Conservation (phyloP, 2,888 invertebrate species). For the Diabrotica balteata region DNA sequence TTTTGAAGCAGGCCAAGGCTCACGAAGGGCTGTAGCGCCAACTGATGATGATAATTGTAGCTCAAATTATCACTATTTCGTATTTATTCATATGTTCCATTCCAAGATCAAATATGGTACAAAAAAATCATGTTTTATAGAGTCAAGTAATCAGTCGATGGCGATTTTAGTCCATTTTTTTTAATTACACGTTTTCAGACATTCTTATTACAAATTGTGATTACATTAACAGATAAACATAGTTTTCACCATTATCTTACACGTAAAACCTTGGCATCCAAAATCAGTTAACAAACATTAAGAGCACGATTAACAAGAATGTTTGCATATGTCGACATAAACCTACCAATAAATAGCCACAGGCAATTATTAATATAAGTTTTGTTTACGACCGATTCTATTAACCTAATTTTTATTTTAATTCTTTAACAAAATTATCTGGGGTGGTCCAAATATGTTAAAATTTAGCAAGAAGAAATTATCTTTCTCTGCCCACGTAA, state of each 20-base stretch:
- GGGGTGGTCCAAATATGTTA: neutral
- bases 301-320: neutral
- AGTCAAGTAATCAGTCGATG: too few species aligned
- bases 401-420: constrained; percentile 1
- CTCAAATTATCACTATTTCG: too few species aligned
- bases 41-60: too few species aligned
- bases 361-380: neutral
- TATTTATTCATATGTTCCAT: too few species aligned
- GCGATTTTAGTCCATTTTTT: too few species aligned
- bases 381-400: neutral
- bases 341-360: neutral
- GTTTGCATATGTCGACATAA: neutral
- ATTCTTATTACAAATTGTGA: too few species aligned
- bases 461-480: neutral
- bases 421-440: neutral
- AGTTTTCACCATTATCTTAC: neutral
- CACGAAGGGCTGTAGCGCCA: too few species aligned
- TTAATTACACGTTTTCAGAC: too few species aligned
- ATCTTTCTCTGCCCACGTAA: neutral
- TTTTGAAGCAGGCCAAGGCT: too few species aligned
- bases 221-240: too few species aligned
- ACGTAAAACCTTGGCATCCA: neutral
- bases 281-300: neutral
- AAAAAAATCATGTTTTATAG: too few species aligned
- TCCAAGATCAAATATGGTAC: too few species aligned